A percentile compares a stretch with the other conserved stretches of the same genome.
Evolutionary conservation across 2,888 invertebrate species (phyloP).

Genomic region (Diploptera punctata): DNA sequence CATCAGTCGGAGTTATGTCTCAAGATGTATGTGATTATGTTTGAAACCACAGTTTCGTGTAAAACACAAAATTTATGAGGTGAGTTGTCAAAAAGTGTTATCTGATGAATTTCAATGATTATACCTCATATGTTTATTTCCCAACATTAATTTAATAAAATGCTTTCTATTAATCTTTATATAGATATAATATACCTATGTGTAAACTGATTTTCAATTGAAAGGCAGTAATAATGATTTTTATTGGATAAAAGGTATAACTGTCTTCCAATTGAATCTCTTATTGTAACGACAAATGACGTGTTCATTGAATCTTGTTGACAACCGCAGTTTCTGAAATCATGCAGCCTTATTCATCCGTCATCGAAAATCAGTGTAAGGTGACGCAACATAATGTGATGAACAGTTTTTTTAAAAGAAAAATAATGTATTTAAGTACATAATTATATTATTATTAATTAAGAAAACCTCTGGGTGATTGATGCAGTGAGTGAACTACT

Average conservation of each 20-base stretch:
- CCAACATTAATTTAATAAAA: too few relatives aligned
- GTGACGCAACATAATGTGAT: conserved; percentile 25
- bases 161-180: not conserved
- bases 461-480: conserved; percentile 17
- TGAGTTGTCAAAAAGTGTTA: too few relatives aligned
- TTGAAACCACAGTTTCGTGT: too few relatives aligned
- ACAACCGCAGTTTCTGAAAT: conserved; percentile 13
- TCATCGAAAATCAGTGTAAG: conserved; percentile 8
- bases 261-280: not conserved
- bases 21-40: too few relatives aligned
- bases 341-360: conserved; percentile 19
- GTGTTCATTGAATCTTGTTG: not conserved
- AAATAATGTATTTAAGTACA: conserved; percentile 27
- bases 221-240: not conserved
- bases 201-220: not conserved
- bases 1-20: too few relatives aligned
- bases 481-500: conserved; percentile 7
- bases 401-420: conserved; percentile 22
- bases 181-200: not conserved
- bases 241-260: not conserved
- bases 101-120: too few relatives aligned
- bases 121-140: too few relatives aligned
- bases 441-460: conserved; percentile 26
- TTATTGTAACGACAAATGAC: not conserved
- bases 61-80: too few relatives aligned